Percentiles rank a stretch among this genome's conserved stretches.
Conservation (phyloP, 2,888 invertebrate species). For the Corbicula japonica region DNA sequence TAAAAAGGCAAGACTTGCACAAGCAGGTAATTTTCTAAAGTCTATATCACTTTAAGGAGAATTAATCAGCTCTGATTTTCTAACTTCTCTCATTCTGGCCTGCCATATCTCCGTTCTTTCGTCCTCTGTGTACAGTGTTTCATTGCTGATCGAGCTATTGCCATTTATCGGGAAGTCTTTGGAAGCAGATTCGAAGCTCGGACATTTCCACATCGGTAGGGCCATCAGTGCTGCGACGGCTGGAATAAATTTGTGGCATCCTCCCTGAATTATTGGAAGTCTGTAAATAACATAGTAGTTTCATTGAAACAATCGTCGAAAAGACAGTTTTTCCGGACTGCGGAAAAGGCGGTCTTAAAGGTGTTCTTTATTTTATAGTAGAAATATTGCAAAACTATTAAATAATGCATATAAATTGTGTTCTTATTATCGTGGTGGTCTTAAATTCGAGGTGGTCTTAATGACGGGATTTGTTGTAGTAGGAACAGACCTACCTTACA, state of each 20-base stretch:
- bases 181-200: conserved; percentile 39
- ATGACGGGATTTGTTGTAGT: too few species aligned
- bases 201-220: conserved; percentile 77
- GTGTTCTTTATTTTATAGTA: not conserved
- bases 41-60: too few species aligned
- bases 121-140: conserved; percentile 21
- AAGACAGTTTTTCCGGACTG: too few species aligned
- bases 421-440: too few species aligned
- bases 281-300: conserved; percentile 61
- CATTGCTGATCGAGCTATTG: conserved; percentile 5
- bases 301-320: too few species aligned
- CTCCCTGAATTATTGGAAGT: conserved; percentile 80
- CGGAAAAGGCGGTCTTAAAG: too few species aligned
- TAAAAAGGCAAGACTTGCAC: too few species aligned
- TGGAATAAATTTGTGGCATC: conserved; percentile 81
- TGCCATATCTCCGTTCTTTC: conserved; percentile 68
- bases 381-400: too few species aligned
- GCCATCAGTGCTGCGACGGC: conserved; percentile 78
- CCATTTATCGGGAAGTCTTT: not conserved
- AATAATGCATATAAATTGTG: too few species aligned
- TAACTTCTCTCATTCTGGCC: conserved; percentile 75
- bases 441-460: too few species aligned
- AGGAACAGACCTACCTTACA: conserved; percentile 81
- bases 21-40: too few species aligned
- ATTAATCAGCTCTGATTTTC: not conserved